Percentiles rank a stretch among this genome's conserved stretches.
Conservation (phyloP, 2,797 vertebrate species). For the Thunnus albacares region DNA sequence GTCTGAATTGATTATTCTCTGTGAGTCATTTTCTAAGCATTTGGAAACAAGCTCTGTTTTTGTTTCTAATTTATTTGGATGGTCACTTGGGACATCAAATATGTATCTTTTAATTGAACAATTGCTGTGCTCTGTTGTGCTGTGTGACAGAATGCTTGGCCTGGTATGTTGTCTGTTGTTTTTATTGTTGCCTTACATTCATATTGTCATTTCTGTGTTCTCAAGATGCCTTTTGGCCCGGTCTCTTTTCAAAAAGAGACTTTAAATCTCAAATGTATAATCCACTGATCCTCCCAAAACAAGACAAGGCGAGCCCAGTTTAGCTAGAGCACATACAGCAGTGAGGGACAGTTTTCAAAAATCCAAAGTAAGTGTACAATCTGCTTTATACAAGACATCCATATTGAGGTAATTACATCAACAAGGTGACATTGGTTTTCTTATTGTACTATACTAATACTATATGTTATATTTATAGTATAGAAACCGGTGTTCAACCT, state of each 20-base stretch:
- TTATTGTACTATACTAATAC: background rate
- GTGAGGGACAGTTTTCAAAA: background rate
- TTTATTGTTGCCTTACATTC: slow-evolving; percentile 31
- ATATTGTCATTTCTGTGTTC: slow-evolving; percentile 29
- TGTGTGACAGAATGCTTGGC: slow-evolving; percentile 17
- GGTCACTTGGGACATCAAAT: slow-evolving; percentile 39
- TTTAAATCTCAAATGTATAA: background rate
- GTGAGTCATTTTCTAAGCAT: slow-evolving; percentile 24
- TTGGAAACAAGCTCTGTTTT: slow-evolving; percentile 12
- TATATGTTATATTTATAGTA: background rate
- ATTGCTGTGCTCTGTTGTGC: slow-evolving; percentile 24
- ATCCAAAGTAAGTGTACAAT: background rate
- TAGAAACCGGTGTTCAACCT: background rate
- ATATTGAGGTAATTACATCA: background rate
- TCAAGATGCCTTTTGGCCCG: slow-evolving; percentile 3
- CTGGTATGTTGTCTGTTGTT: slow-evolving; percentile 16
- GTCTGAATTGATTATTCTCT: background rate
- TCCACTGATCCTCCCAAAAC: background rate
- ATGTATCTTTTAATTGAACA: slow-evolving; percentile 51
- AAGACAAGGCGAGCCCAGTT: background rate
- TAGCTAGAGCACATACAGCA: background rate
- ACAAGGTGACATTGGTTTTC: background rate
- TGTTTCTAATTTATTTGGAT: slow-evolving; percentile 26
- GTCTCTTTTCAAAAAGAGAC: slow-evolving; percentile 1
- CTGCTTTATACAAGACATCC: no score